Percentiles rank a stretch among this genome's conserved stretches.
These are phyloP conservation scores for Lutjanus erythropterus DNA, from an alignment of 2,113 vertebrate genomes.

Conservation along the genomic window DNA sequence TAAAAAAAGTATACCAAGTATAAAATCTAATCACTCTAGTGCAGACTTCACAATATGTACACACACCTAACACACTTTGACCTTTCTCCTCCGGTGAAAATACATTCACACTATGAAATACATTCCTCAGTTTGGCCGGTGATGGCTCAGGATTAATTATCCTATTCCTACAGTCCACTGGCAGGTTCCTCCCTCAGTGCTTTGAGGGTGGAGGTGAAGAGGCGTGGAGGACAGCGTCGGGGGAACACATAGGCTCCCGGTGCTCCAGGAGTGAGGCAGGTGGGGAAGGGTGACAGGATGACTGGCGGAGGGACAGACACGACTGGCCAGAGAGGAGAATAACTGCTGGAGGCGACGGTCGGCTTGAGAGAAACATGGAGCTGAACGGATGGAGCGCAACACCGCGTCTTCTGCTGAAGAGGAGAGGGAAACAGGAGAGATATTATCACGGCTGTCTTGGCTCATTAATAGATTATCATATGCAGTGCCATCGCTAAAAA, in stretches of 20 bases:
- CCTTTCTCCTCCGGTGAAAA: conserved; percentile 5
- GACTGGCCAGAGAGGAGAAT: conserved; percentile 23
- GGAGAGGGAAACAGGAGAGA: conserved; percentile 1
- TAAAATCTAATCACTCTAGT: conserved; percentile 31
- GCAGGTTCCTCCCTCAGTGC: conserved; percentile 49
- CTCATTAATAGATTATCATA: conserved; percentile 31
- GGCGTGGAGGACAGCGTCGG: not conserved
- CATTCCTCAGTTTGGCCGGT: conserved; percentile 44
- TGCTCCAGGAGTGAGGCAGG: conserved; percentile 83
- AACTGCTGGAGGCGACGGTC: conserved; percentile 5
- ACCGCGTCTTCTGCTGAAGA: conserved; percentile 36
- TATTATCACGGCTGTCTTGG: conserved; percentile 3
- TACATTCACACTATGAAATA: conserved; percentile 40
- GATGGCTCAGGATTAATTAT: conserved; percentile 36
- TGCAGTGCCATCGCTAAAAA: conserved; percentile 13
- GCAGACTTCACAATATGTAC: conserved; percentile 8
- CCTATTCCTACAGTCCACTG: conserved; percentile 81
- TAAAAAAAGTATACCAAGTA: conserved; percentile 33
- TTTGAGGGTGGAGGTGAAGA: conserved; percentile 37
- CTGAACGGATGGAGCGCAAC: conserved; percentile 82
- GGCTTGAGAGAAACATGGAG: conserved; percentile 77
- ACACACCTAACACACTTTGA: conserved; percentile 30
- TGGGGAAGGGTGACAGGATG: not conserved
- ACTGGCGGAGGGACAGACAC: not conserved
- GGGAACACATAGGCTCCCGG: conserved; percentile 66